Evolutionary conservation across 2,888 invertebrate genomes (phyloP), one percentile per base, ranked within the genome.

Genomic region (Diaperis boleti): DNA sequence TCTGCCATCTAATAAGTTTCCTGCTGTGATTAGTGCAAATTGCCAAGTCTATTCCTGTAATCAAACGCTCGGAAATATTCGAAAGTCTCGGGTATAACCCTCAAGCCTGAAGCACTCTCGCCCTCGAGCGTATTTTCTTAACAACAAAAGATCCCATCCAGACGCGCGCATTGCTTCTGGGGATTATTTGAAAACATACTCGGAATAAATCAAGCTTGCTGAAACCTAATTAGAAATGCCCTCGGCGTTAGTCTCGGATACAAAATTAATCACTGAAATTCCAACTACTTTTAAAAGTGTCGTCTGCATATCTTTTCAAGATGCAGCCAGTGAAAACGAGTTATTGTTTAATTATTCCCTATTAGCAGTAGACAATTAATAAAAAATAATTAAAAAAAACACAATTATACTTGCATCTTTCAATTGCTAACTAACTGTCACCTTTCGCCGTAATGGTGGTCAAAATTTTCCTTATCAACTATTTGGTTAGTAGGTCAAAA

Each of bases 161-260:
- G 39, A 13, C 49, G 52, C 55, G 26, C 29, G 50, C 42, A 44
- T 54, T 29, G 64, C 64, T 64, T 14, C 37, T 61, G 50, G 64
- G 60, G 64, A 61, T 61, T 64, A 64, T 64, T 64, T 61, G 64
- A 64, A 64, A 64, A 64, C 64, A 64, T 64, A 64, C 64, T 61
- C 60, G 18, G 61, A 56, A 64, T 64, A 64, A 64, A 64, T 64
- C 60, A 64, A 56, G 60, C 64, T 57, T 44, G 64, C 64, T 64
- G 60, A 64, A 64, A 61, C 56, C 64, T 64, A 64, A 64, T 64
- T 64, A 64, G 64, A 64, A 64, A 22, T 18, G 64, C 64, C 39
- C 10, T 17, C 26, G 26, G 64, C 56, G 26, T 39, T 29, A 64
- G 54, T 47, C 55, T 56, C 37, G 56, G 55, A 49, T 55, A 56